Base-by-base conservation (phyloP, 2,797 vertebrate genomes). In the Xiphophorus birchmanni region DNA sequence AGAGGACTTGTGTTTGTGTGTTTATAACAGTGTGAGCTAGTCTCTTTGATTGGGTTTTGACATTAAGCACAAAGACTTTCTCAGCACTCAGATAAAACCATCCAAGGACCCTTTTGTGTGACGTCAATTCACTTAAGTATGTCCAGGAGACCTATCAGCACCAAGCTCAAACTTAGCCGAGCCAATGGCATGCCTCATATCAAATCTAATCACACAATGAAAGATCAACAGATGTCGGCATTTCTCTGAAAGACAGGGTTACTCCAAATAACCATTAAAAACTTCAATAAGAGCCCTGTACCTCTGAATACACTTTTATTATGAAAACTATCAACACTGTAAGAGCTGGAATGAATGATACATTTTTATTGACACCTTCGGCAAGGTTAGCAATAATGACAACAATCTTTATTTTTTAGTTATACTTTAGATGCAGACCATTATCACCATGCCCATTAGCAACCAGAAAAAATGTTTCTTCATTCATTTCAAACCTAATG, bases 111-210 rank as follows among this genome's bases (percentile, higher is more conserved):
- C 87, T 50, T 81, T 84, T 5, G 78, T 54, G 77, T 89, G 89
- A 88, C 91, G 89, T 90, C 87, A 37, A 76, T 90, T 92, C 88
- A 82, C 80, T 88, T 80, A 77, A 86, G 77, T 79, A 71, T 78
- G 80, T 40, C 85, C 84, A 77, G 73, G 47, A 48, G 80, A 80
- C 90, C 87, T 89, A 89, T 91, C 83, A 87, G 78, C 78, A 85
- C 84, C 75, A 29, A 84, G 86, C 79, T 29, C 58, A 7, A 40
- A 77, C 86, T 86, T 47, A 45, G 67, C 29, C 73, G 77, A 85
- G 79, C 90, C 84, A 91, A 85, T 89, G 84, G 82, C 79, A 86
- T 73, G 80, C 76, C 86, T 91, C 88, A 89, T 80, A 85, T 89
- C 84, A 83, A 78, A 78, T 77, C 81, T 89, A 87, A 92, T 93